A percentile compares a stretch with the other conserved stretches of the same genome.
Conservation (phyloP, 2,797 vertebrate species). For the Chaenodraco wilsoni region DNA sequence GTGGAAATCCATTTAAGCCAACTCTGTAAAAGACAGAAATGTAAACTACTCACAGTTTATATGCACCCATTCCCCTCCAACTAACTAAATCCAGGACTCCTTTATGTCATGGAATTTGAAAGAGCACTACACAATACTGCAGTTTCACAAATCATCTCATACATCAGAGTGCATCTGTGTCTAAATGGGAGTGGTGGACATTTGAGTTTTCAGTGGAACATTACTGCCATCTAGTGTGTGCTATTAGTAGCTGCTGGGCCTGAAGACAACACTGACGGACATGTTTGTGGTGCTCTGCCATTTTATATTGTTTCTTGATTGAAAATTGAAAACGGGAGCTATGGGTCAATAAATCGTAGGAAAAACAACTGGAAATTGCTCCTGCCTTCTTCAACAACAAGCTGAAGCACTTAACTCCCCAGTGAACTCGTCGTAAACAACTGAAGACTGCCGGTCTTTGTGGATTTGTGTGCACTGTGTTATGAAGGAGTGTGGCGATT, state of each 20-base stretch:
- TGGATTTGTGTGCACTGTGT: neutral
- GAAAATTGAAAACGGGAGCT: conserved; percentile 1
- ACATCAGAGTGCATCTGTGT: conserved; percentile 41
- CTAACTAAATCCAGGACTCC: conserved; percentile 26
- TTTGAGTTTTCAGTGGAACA: conserved; percentile 45
- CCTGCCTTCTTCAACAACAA: neutral
- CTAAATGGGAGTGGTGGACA: conserved; percentile 50
- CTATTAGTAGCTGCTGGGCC: neutral
- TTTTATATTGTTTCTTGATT: conserved; percentile 14
- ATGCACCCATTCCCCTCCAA: conserved; percentile 17
- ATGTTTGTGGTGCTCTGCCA: neutral
- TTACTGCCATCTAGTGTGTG: conserved; percentile 79
- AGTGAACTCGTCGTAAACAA: neutral
- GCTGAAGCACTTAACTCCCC: neutral
- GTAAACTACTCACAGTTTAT: conserved; percentile 34
- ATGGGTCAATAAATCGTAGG: neutral
- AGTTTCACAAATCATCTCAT: conserved; percentile 46
- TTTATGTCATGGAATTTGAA: conserved; percentile 44
- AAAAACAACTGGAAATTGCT: neutral
- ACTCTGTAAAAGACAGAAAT: conserved; percentile 26
- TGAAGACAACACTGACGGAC: neutral
- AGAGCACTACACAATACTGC: conserved; percentile 26
- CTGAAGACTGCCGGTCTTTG: neutral
- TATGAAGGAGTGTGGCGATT: neutral
- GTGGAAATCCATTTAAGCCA: conserved; percentile 41